Evolutionary conservation across 1,140 invertebrate genomes (phyloP).

Genomic region (Meloidogyne exigua): DNA sequence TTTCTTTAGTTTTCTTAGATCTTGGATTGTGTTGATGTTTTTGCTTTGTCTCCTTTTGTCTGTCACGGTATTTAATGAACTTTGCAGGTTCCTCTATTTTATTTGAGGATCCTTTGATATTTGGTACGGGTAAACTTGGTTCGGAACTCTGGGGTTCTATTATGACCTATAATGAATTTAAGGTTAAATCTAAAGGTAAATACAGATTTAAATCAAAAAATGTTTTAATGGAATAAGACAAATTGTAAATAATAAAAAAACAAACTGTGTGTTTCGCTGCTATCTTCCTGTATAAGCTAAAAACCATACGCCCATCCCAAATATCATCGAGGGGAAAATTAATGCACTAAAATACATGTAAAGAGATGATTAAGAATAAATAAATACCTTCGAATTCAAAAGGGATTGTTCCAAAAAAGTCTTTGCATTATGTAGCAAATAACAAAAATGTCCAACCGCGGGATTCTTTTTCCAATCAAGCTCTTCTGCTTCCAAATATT

Average conservation of each 20-base stretch:
- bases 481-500: conserved; percentile 37
- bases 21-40: neutral
- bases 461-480: conserved; percentile 37
- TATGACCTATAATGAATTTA: too few species aligned
- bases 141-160: too few species aligned
- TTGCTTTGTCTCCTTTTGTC: neutral
- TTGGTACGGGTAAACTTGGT: too few species aligned
- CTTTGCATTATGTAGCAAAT: conserved; percentile 1
- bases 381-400: conserved; percentile 23
- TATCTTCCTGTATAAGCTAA: conserved; percentile 45
- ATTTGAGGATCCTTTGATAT: too few species aligned
- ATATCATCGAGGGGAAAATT: conserved; percentile 49
- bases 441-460: conserved; percentile 15
- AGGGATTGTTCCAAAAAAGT: neutral
- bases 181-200: too few species aligned
- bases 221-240: neutral
- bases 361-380: conserved; percentile 1
- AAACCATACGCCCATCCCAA: conserved; percentile 49
- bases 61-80: neutral
- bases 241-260: neutral
- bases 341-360: conserved; percentile 45
- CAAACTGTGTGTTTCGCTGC: conserved; percentile 7
- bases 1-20: neutral
- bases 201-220: too few species aligned
- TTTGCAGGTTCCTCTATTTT: too few species aligned